Base-by-base conservation (phyloP, 2,888 invertebrate species). In the Alentia gelatinosa region DNA sequence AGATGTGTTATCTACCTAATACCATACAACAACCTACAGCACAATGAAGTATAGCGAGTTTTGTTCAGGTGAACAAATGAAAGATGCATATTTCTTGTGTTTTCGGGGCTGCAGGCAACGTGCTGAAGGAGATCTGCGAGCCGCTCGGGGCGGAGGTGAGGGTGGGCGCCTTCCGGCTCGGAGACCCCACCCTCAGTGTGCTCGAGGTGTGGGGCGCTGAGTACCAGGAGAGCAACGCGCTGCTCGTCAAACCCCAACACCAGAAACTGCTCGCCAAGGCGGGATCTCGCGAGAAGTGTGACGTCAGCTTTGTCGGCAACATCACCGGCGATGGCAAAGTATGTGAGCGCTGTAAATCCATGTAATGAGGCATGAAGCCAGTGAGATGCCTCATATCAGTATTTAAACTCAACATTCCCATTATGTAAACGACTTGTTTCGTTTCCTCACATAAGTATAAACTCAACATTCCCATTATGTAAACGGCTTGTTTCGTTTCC, bases 161-260 rank as follows among this genome's bases (percentile, higher is more conserved):
- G 95, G 97, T 98, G 0, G 97, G 98, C 92, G 97, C 97, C 95
- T 96, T 96, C 92, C 97, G 98, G 93, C 96, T 99, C 40, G 99
- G 99, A 0, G 99, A 99, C 96, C 98, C 98, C 0, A 99, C 99
- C 1, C 97, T 99, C 90, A 98, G 98, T 90, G 97, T 98, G 0
- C 96, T 99, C 91, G 99, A 99, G 95, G 96, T 99, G 0, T 99
- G 99, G 99, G 99, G 99, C 0, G 99, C 99, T 0, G 99, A 99
- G 96, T 99, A 99, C 96, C 99, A 99, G 94, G 99, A 99, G 96
- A 99, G 98, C 94, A 97, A 99, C 95, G 99, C 99, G 0, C 97
- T 99, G 92, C 96, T 99, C 0, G 98, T 98, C 30, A 90, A 92
- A 39, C 97, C 97, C 63, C 93, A 97, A 92, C 97, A 98, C 94